Evolutionary conservation across 35 echinoderm and acorn worm species (phyloP).

Genomic region (Amphiura filiformis): DNA sequence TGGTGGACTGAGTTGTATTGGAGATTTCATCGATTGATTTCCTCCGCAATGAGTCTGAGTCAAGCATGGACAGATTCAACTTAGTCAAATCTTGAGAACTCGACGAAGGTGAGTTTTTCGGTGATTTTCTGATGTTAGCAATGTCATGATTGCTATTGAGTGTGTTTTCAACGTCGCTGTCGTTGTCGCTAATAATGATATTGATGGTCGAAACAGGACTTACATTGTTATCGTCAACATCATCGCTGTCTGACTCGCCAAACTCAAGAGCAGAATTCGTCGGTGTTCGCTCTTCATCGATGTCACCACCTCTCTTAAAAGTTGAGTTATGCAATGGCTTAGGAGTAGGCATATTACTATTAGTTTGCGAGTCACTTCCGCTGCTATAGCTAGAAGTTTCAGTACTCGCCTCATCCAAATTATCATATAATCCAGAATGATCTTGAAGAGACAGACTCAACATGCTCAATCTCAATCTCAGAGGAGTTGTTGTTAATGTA

Average conservation of each 20-base stretch:
- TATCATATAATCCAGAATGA: not conserved
- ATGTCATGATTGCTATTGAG: not conserved
- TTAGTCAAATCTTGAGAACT: not conserved
- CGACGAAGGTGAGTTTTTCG: not conserved
- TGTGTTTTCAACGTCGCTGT: not conserved
- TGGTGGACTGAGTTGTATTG: slow-evolving; percentile 7
- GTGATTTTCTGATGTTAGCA: not conserved
- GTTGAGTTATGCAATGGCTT: not conserved
- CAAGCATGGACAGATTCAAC: not conserved
- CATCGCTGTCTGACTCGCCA: not conserved
- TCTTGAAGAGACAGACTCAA: slow-evolving; percentile 42
- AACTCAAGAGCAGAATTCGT: not conserved
- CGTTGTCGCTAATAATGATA: not conserved
- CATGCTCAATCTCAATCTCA: slow-evolving; percentile 50
- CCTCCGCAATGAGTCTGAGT: not conserved
- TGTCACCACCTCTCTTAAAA: not conserved
- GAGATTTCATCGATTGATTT: slow-evolving; percentile 26
- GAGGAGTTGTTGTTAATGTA: slow-evolving; percentile 46
- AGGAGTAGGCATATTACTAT: not conserved
- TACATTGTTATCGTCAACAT: not conserved
- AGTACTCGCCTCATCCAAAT: not conserved
- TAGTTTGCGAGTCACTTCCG: not conserved
- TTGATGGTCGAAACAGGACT: not conserved
- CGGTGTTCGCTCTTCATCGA: not conserved
- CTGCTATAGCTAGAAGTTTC: not conserved